A percentile compares a stretch with the other conserved stretches of the same genome.
Conservation (phyloP, 2,888 invertebrate genomes). For the Heliconius ismenius region DNA sequence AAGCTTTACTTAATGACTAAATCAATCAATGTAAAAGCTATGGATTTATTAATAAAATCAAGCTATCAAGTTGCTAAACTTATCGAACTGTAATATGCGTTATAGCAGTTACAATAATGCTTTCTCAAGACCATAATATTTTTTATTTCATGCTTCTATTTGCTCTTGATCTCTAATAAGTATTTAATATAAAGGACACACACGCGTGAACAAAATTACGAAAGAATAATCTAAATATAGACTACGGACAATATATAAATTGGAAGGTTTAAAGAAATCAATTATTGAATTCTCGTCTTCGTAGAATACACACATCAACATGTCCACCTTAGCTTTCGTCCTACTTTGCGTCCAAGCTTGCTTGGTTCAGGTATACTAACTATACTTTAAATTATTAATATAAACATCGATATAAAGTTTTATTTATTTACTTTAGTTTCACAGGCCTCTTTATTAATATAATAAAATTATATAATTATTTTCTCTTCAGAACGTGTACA, state of each 20-base stretch:
- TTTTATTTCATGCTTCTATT: not conserved
- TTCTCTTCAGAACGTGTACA: slow-evolving; percentile 43
- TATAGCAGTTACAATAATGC: no score
- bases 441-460: no score
- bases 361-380: slow-evolving; percentile 51
- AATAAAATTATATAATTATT: not conserved
- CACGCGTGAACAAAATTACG: not conserved
- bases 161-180: not conserved
- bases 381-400: no score
- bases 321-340: slow-evolving; percentile 51
- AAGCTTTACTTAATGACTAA: no score
- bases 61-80: no score
- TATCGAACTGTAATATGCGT: no score
- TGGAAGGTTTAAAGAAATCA: slow-evolving; percentile 30
- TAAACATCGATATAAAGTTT: no score
- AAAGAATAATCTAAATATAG: slow-evolving; percentile 1
- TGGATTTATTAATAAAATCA: no score
- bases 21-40: no score
- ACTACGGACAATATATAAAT: slow-evolving; percentile 29
- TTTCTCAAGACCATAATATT: not conserved
- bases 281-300: slow-evolving; percentile 19
- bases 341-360: slow-evolving; percentile 56
- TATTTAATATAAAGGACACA: not conserved
- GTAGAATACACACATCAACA: slow-evolving; percentile 42
- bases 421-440: no score